Evolutionary conservation across 2,113 vertebrate genomes (phyloP), one percentile per base, ranked within the genome.

Genomic region (Leptodactylus fuscus): DNA sequence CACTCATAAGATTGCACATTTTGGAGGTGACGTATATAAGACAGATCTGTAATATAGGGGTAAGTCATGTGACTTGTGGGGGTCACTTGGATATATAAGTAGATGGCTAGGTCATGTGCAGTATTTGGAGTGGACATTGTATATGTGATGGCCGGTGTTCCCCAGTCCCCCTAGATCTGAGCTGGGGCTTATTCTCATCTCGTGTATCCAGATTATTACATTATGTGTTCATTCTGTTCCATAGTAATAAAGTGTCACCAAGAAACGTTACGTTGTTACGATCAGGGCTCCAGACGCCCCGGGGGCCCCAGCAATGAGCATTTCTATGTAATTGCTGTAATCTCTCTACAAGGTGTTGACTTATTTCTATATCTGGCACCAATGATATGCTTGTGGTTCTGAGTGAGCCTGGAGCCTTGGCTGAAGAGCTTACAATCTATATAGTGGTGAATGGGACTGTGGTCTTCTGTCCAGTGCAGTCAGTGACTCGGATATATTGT

Each of bases 261-360:
- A 15, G 60, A 62, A 62, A 58, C n/a, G n/a, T n/a, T n/a, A 38
- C n/a, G 32, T 36, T 38, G 77, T 79, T 60, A 12, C n/a, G 38
- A 79, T 51, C 76, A 34, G 75, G 46, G 3, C 75, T 53, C 29
- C 32, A 36, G 12, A 13, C 32, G 32, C 75, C 49, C 20, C 9
- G 11, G 46, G 44, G 71, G n/a, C 73, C n/a, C 44, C 1, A n/a
- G 38, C 70, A 18, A 18, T 16, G 5, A 75, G 32, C 12, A 29
- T 46, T 15, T 75, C 44, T 75, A 29, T 75, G 73, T 75, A 49
- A 75, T 75, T 48, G 27, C 24, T 29, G 41, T 75, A 49, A 48
- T 44, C 20, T 2, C 62, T 67, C 27, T 29, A 29, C 22, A 48
- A 49, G 73, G 12, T 75, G 73, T 75, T 13, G 73, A 46, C n/a